A percentile compares a stretch with the other conserved stretches of the same genome.
These are phyloP conservation scores for Oncorhynchus gorbuscha DNA, from an alignment of 2,113 vertebrate species.

Conservation along the genomic window DNA sequence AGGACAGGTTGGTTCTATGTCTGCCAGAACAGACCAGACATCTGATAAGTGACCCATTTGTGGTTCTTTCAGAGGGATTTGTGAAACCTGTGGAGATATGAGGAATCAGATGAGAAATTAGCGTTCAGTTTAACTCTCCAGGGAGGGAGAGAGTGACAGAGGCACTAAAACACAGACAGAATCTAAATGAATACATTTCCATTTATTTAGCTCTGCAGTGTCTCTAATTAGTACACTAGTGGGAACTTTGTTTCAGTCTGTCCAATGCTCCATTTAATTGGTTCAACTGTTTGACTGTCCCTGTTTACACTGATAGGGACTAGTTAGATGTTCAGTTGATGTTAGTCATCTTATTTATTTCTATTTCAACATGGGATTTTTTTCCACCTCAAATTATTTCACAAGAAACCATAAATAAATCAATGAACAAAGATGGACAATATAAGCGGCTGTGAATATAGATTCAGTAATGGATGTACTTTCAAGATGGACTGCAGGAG, in stretches of 20 bases:
- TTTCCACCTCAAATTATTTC: background rate
- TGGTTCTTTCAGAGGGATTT: constrained; percentile 67
- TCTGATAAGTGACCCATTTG: constrained; percentile 73
- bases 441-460: too few relatives aligned
- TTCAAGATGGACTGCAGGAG: too few relatives aligned
- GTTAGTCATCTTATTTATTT: background rate
- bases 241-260: constrained; percentile 36
- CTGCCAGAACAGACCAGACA: constrained; percentile 54
- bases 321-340: constrained; percentile 43
- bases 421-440: too few relatives aligned
- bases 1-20: constrained; percentile 48
- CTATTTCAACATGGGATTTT: background rate
- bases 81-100: constrained; percentile 61
- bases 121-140: constrained; percentile 50
- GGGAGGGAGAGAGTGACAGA: constrained; percentile 31
- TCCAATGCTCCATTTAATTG: constrained; percentile 56
- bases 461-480: too few relatives aligned
- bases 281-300: constrained; percentile 38
- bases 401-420: too few relatives aligned
- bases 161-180: constrained; percentile 44
- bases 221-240: constrained; percentile 53
- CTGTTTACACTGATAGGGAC: constrained; percentile 34
- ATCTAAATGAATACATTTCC: constrained; percentile 53
- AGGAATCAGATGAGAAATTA: constrained; percentile 62
- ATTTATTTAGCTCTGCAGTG: constrained; percentile 47